Base-by-base conservation (phyloP, 2,113 vertebrate genomes). In the Dicerorhinus sumatrensis region DNA sequence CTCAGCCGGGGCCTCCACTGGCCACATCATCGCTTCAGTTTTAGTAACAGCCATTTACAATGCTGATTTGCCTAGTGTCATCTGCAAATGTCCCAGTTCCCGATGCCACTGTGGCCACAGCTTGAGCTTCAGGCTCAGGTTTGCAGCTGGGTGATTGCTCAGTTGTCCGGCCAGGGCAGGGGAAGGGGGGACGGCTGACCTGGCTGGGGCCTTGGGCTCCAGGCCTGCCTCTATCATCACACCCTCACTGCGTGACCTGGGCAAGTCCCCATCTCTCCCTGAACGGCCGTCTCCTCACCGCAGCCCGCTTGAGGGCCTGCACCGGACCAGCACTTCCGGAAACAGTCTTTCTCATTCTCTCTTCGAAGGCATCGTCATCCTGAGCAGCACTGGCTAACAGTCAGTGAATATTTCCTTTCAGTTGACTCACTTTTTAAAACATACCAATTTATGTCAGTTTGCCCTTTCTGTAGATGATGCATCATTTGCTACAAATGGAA, bases 121-220 rank as follows among this genome's bases (percentile, higher is more conserved):
- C 93, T 29, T 42, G 27, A 76, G 69, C 96, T 96, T 90, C 79
- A 18, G 70, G 48, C 89, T 96, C 36, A 81, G 96, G 85, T 95
- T 92, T 96, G 91, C 94, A 91, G 95, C 0, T 0, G 3, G 54
- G 82, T 81, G 80, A 95, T 80, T 87, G 96, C 94, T 95, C 33
- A 65, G 69, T 23, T n/a, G 29, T 58, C 56, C 8, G 27, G 92
- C 83, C 58, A 42, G 91, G 69, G 27, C 1, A 4, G 10, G 25
- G 3, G 18, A 23, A 9, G 31, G 36, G 20, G 36, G 46, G 0
- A 0, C 29, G 27, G 48, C 23, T 69, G 48, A 33, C 33, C 36
- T 39, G 39, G 58, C 4, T 0, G 29, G 46, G 20, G 33, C 48
- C 25, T 51, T 10, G 46, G 60, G 39, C 8, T 72, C n/a, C 62